phyloP scores from a whole-genome alignment of 1,140 invertebrate species.

The Delia radicum region DNA sequence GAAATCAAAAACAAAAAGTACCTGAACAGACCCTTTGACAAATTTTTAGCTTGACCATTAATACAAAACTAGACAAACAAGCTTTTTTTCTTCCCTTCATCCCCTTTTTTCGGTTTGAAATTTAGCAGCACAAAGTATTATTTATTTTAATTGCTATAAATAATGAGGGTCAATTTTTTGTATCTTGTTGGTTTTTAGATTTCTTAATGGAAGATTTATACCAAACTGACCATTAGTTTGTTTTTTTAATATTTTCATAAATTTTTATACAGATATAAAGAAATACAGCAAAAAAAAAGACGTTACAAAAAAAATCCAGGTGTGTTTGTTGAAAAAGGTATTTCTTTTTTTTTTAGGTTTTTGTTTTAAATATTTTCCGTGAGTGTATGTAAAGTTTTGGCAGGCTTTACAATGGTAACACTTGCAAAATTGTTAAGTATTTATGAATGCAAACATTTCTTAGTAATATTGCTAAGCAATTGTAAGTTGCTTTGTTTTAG shows the following conservation, averaged over 20 bases:
- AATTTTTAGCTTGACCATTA: not conserved
- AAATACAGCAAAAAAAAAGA: not conserved
- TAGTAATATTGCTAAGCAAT: not conserved
- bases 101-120: not conserved
- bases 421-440: too few species aligned
- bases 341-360: not conserved
- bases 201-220: not conserved
- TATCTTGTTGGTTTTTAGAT: not conserved
- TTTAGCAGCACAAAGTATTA: not conserved
- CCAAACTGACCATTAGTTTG: constrained; percentile 3
- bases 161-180: constrained; percentile 18
- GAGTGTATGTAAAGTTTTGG: too few species aligned
- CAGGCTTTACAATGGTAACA: too few species aligned
- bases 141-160: constrained; percentile 23
- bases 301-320: constrained; percentile 22
- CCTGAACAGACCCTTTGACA: not conserved
- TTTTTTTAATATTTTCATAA: not conserved
- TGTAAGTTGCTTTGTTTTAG: not conserved
- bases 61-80: constrained; percentile 4
- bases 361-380: not conserved
- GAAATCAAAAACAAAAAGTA: not conserved
- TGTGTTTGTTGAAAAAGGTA: constrained; percentile 12
- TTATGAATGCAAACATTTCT: not conserved
- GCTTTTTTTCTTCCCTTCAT: not conserved
- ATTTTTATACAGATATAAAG: not conserved